Evolutionary conservation across 2,797 vertebrate genomes (phyloP), one percentile per base, ranked within the genome.

Genomic region (Liasis olivaceus): DNA sequence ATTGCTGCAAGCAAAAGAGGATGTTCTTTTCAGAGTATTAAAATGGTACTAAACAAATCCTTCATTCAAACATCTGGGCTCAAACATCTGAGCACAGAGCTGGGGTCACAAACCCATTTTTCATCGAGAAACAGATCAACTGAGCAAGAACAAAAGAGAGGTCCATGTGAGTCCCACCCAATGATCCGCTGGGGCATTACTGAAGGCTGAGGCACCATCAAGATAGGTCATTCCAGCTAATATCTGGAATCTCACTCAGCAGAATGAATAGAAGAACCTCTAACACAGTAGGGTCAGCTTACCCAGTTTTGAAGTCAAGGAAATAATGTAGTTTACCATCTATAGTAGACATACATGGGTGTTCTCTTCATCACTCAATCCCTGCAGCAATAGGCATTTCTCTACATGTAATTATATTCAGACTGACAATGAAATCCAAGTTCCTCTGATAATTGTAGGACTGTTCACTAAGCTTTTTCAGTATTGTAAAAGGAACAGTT

Each of bases 11-110:
- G 95, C 92, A 93, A 94, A 97, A 51, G 92, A 72, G 51, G 8
- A 85, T 89, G 88, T 84, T 95, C 91, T 95, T 96, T 95, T 95
- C 20, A 97, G 96, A 94, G 97, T 97, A 97, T 97, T 93, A 94
- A 91, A 93, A 95, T 94, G 93, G 94, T 26, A 92, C 93, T 54
- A 54, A 54, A 94, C 90, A 31, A 92, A 95, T 94, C 94, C 95
- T 96, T 96, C 96, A 96, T 95, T 88, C 69, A 90, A 86, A 24
- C 13, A 36, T 87, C 95, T 97, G 96, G 51, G 51, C 51, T 54
- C 51, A 54, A 54, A 54, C 51, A 54, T 54, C 51, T 54, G 51
- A 54, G 51, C 51, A 36, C 36, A 81, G 72, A 81, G 20, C 36
- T 81, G 36, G 31, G 31, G 12, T 87, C 20, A 87, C 31, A 87